A percentile compares a stretch with the other conserved stretches of the same genome.
Conservation (phyloP, 2,888 invertebrate species). For the Scaptomyza reducta region DNA sequence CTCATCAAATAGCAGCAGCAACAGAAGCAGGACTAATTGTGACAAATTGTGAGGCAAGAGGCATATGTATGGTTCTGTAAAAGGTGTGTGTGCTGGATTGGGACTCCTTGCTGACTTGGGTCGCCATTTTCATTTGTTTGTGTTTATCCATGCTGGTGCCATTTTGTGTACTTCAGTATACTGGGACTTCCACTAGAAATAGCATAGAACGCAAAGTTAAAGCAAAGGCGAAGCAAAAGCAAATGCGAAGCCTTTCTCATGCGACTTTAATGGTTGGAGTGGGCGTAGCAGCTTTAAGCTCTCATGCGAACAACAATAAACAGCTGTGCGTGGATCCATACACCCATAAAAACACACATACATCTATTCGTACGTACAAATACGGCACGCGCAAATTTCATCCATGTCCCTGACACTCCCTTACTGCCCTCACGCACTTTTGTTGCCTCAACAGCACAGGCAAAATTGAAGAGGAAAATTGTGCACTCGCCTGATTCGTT, state of each 20-base stretch:
- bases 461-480: constrained; percentile 55
- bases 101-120: constrained; percentile 21
- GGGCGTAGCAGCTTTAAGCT: constrained; percentile 27
- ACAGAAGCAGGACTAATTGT: constrained; percentile 50
- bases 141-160: constrained; percentile 49
- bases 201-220: constrained; percentile 7
- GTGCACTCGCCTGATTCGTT: constrained; percentile 78
- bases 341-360: neutral
- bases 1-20: constrained; percentile 10
- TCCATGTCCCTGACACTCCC: constrained; percentile 1
- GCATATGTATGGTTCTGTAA: neutral
- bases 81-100: constrained; percentile 17
- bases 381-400: constrained; percentile 1
- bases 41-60: constrained; percentile 58
- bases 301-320: constrained; percentile 33
- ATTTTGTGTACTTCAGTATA: constrained; percentile 47
- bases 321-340: constrained; percentile 26
- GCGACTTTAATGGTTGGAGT: constrained; percentile 26
- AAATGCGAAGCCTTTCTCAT: constrained; percentile 18
- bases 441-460: constrained; percentile 45
- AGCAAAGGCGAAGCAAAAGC: neutral
- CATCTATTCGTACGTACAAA: neutral
- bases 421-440: constrained; percentile 48
- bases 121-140: constrained; percentile 36
- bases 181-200: constrained; percentile 29